Conservation (phyloP, 2,113 vertebrate genomes). For the Australoheros scitulus region DNA sequence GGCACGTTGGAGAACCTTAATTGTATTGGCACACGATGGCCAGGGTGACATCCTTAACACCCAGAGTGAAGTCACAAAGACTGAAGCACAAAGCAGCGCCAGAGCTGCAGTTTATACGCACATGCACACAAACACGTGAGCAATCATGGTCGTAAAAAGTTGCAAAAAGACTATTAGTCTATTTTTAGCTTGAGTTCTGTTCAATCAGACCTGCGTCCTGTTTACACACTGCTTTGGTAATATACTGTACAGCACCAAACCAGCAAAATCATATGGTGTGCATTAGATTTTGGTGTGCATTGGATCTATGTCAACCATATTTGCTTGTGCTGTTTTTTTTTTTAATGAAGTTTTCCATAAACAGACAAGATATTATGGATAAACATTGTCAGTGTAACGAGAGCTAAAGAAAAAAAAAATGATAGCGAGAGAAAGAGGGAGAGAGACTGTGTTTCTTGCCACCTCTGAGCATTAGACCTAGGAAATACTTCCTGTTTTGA, state of each 20-base stretch:
- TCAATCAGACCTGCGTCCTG: background rate
- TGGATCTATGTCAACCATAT: slow-evolving; percentile 25
- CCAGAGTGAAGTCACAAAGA: slow-evolving; percentile 34
- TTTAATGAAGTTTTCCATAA: slow-evolving; percentile 31
- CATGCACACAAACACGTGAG: slow-evolving; percentile 10
- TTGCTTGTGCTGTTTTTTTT: slow-evolving; percentile 12
- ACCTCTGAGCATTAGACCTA: slow-evolving; percentile 64
- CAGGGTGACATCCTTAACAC: slow-evolving; percentile 52
- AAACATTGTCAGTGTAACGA: slow-evolving; percentile 48
- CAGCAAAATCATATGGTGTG: background rate
- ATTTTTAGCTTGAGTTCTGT: background rate
- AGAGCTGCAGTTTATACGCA: slow-evolving; percentile 3
- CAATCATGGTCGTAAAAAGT: background rate
- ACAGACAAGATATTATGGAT: slow-evolving; percentile 58
- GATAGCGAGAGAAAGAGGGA: background rate
- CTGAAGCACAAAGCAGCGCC: background rate
- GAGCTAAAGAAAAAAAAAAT: background rate
- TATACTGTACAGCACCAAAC: background rate
- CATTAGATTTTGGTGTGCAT: background rate
- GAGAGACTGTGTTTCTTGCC: slow-evolving; percentile 40
- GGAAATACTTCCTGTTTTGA: slow-evolving; percentile 80
- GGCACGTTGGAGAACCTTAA: slow-evolving; percentile 42
- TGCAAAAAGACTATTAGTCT: background rate
- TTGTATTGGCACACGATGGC: slow-evolving; percentile 35
- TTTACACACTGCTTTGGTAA: background rate